Conservation (phyloP, 1,140 invertebrate genomes). For the Anthonomus grandis region DNA sequence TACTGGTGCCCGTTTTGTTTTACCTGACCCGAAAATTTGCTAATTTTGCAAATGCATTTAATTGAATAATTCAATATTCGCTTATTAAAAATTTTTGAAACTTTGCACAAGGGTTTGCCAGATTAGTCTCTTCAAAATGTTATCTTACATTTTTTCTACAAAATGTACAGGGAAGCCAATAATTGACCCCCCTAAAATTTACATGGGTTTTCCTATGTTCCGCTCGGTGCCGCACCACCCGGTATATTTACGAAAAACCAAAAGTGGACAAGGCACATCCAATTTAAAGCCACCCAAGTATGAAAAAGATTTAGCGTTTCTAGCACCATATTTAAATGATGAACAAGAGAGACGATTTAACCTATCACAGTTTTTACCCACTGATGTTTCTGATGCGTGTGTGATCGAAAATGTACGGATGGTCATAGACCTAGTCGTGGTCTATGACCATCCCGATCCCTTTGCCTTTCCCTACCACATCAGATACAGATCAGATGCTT, state of each 20-base stretch:
- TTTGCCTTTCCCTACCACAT: slow-evolving; percentile 13
- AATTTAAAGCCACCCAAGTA: slow-evolving; percentile 24
- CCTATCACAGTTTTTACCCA: slow-evolving; percentile 15
- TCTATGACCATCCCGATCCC: slow-evolving; percentile 11
- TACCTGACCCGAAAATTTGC: too few relatives aligned
- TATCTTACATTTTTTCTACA: too few relatives aligned
- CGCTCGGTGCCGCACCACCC: too few relatives aligned
- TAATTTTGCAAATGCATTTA: too few relatives aligned
- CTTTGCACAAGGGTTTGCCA: too few relatives aligned
- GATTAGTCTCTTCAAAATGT: too few relatives aligned
- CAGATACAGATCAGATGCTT: slow-evolving; percentile 3
- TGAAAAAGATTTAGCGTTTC: slow-evolving; percentile 18
- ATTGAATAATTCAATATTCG: too few relatives aligned
- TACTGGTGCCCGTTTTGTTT: too few relatives aligned
- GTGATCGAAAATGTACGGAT: slow-evolving; percentile 15
- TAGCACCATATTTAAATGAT: slow-evolving; percentile 24
- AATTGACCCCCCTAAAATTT: too few relatives aligned
- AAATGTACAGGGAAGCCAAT: too few relatives aligned
- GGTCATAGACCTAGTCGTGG: background rate
- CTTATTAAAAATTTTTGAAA: too few relatives aligned
- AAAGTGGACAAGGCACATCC: slow-evolving; percentile 14
- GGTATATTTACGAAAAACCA: slow-evolving; percentile 21
- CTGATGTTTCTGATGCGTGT: slow-evolving; percentile 7
- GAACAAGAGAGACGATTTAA: slow-evolving; percentile 23
- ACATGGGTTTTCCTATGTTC: too few relatives aligned